Percentiles rank a stretch among this genome's conserved stretches.
These are phyloP conservation scores for Vandiemenella viatica DNA, from an alignment of 2,888 invertebrate species.

Conservation along the genomic window DNA sequence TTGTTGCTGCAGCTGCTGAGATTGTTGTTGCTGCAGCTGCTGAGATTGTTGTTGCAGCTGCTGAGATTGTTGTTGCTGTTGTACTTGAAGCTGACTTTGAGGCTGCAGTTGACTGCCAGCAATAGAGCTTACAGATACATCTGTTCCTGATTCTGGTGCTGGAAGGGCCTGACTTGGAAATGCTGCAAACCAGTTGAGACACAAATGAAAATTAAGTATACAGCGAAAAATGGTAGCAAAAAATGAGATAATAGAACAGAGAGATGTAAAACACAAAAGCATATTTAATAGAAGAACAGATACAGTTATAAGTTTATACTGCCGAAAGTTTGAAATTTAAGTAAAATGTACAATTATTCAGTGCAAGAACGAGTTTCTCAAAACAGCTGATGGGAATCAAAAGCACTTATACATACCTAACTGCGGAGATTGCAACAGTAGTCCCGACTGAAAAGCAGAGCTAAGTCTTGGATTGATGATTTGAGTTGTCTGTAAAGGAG, in stretches of 20 bases:
- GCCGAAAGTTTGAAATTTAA: no score
- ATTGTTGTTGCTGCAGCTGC: background rate
- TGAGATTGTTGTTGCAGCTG: background rate
- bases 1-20: background rate
- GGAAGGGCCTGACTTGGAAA: constrained; percentile 24
- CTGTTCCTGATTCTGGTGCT: constrained; percentile 20
- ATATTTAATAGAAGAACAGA: no score
- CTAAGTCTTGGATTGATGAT: constrained; percentile 20
- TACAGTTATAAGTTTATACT: no score
- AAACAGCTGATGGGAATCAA: no score
- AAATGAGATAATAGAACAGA: no score
- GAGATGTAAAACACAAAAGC: no score
- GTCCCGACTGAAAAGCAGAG: constrained; percentile 21
- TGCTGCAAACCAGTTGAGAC: no score
- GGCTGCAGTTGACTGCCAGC: background rate
- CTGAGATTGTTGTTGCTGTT: background rate
- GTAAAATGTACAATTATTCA: no score
- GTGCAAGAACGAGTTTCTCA: no score
- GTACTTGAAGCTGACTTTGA: background rate
- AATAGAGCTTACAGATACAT: constrained; percentile 15
- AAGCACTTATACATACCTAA: constrained; percentile 25
- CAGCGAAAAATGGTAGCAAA: no score
- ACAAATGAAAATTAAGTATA: no score
- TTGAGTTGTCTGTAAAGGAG: constrained; percentile 20
- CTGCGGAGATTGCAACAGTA: constrained; percentile 24